Evolutionary conservation across 2,888 invertebrate species (phyloP), one percentile per base, ranked within the genome.

Genomic region (Auanema sp.): DNA sequence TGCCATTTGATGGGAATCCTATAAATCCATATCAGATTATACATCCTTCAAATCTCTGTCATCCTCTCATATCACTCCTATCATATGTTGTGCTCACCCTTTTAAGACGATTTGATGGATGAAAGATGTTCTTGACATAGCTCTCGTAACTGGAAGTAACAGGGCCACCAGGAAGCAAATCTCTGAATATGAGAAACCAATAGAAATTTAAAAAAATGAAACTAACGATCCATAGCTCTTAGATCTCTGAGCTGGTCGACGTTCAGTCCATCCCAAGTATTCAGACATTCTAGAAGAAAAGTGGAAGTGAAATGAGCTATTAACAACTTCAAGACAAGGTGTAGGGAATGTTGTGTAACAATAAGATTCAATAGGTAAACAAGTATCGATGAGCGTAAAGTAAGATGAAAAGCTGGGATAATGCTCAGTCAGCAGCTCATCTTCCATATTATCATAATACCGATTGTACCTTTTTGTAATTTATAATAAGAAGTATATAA

Each of bases 191-290:
- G 10, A 5, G 3, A 5, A 47, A 21, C 3, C 6, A n/a, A 33
- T 33, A 8, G 8, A 33, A 33, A 33, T 33, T 3, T 5, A 33
- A 5, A 33, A 47, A 21, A 18, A 18, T 47, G 47, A 47, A 47
- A 47, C 5, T 47, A 21, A 47, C 16, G 47, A 47, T 47, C 47
- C 14, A 52, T 18, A 50, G 50, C 50, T 21, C 16, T 50, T 12
- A 16, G 24, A n/a, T 50, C 50, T 10, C 12, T 23, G 56, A 0
- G 64, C 62, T 12, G 78, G 77, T 40, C 73, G 72, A 10, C 78
- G 69, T 25, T 81, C 74, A 12, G 62, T 59, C 80, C 80, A 79
- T n/a, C 79, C 80, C 23, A 79, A 65, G 60, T 80, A 80, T 54
- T 78, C 79, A 18, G 79, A 79, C 79, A 78, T 79, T 54, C 43